phyloP scores from a whole-genome alignment of 2,888 invertebrate genomes.

The Minunthozetes semirufus region DNA sequence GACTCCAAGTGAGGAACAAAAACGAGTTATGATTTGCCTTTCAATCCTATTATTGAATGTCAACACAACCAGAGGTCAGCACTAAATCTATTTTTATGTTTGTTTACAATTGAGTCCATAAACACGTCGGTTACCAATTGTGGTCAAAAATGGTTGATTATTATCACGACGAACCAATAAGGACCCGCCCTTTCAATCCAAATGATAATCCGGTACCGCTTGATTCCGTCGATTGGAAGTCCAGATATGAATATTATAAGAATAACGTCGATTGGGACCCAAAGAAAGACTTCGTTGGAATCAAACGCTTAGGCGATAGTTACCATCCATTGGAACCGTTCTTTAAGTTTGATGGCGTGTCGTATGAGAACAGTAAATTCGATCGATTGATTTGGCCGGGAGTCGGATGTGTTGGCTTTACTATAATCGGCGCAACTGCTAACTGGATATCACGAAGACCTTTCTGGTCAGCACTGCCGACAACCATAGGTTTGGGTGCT shows the following conservation, averaged over 20 bases:
- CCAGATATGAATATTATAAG: background rate
- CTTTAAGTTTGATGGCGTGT: constrained; percentile 29
- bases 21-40: too few relatives aligned
- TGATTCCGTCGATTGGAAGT: constrained; percentile 9
- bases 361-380: background rate
- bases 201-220: background rate
- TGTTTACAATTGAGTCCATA: background rate
- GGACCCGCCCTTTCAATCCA: background rate
- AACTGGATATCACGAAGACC: background rate
- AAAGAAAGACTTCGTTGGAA: constrained; percentile 24
- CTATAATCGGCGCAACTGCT: background rate
- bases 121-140: background rate
- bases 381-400: background rate
- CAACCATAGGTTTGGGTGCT: background rate
- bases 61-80: too few relatives aligned
- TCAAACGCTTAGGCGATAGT: constrained; percentile 30
- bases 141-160: background rate
- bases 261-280: constrained; percentile 19
- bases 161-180: background rate
- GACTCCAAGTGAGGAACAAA: too few relatives aligned
- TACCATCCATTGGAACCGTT: constrained; percentile 32
- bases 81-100: too few relatives aligned
- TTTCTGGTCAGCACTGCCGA: background rate
- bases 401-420: background rate
- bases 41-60: too few relatives aligned